Evolutionary conservation across 2,113 vertebrate genomes (phyloP), one percentile per base, ranked within the genome.

Genomic region (Clarias macrocephalus): DNA sequence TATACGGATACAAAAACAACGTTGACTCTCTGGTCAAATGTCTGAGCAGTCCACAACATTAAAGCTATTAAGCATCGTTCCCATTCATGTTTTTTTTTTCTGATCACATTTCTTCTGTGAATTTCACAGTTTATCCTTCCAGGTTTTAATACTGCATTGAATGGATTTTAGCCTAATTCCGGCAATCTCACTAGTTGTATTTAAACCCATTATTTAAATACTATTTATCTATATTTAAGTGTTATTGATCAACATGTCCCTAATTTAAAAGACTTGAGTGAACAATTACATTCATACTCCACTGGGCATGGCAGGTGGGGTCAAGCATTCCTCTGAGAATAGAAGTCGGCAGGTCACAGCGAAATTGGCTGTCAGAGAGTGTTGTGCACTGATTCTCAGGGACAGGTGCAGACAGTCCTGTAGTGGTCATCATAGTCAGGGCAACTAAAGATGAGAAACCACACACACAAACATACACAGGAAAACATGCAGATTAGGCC

Each of bases 271-370:
- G 42, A 37, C 33, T 37, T 37, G 63, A 68, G 33, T 0, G 2
- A 59, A 33, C 8, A 73, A 8, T 73, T 84, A 84, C 83, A 25
- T 73, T 25, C 25, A 72, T 73, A 60, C 2, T 57, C 83, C 83
- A 84, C 21, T 84, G 30, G 66, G 6, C 28, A 0, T n/a, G 3
- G 66, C 83, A 84, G 54, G 83, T 21, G 7, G 19, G 18, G 28
- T 73, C 83, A 70, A 5, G 1, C 54, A 84, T 6, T 54, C 15
- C 12, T 25, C 3, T 0, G 0, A 0, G 8, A 21, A 84, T 73
- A 30, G 0, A 8, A 37, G n/a, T 13, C 0, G 83, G 83, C 54
- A 72, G 54, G 9, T 59, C 30, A 72, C 54, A 73, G 68, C 19
- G 11, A 57, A n/a, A 28, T 1, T 60, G 9, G 11, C 19, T 6